Evolutionary conservation across 2,888 invertebrate species (phyloP).

Genomic region (Luperina nickerlii): DNA sequence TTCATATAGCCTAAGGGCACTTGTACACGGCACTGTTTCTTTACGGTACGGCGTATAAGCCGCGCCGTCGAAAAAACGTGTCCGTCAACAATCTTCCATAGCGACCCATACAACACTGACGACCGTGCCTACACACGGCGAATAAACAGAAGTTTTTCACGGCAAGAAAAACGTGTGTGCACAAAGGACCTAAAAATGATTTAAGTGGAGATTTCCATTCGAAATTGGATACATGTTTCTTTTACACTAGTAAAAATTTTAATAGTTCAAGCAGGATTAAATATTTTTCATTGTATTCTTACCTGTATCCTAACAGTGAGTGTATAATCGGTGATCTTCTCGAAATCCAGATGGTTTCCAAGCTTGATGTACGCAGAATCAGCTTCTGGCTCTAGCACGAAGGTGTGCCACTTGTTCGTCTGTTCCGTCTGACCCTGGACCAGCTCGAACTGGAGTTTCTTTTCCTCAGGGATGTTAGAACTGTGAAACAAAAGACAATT

Average conservation of each 20-base stretch:
- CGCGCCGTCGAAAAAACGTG: too few relatives aligned
- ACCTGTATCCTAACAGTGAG: slow-evolving; percentile 94
- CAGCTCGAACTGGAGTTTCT: slow-evolving; percentile 94
- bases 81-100: too few relatives aligned
- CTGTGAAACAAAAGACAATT: neutral
- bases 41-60: too few relatives aligned
- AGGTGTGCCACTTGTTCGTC: slow-evolving; percentile 95
- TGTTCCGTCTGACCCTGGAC: slow-evolving; percentile 96
- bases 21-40: too few relatives aligned
- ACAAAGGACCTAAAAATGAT: too few relatives aligned
- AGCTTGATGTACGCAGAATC: slow-evolving; percentile 94
- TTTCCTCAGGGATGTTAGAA: slow-evolving; percentile 94
- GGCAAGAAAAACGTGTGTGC: too few relatives aligned
- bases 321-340: slow-evolving; percentile 95
- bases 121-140: too few relatives aligned
- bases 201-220: too few relatives aligned
- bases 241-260: too few relatives aligned
- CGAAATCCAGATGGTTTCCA: slow-evolving; percentile 95
- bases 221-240: too few relatives aligned
- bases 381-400: slow-evolving; percentile 92
- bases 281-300: slow-evolving; percentile 48
- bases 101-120: too few relatives aligned
- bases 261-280: neutral
- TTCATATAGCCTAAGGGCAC: neutral
- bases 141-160: too few relatives aligned